Percentiles rank a stretch among this genome's conserved stretches.
These are phyloP conservation scores for Julus scandinavius DNA, from an alignment of 2,888 invertebrate species.

Conservation along the genomic window DNA sequence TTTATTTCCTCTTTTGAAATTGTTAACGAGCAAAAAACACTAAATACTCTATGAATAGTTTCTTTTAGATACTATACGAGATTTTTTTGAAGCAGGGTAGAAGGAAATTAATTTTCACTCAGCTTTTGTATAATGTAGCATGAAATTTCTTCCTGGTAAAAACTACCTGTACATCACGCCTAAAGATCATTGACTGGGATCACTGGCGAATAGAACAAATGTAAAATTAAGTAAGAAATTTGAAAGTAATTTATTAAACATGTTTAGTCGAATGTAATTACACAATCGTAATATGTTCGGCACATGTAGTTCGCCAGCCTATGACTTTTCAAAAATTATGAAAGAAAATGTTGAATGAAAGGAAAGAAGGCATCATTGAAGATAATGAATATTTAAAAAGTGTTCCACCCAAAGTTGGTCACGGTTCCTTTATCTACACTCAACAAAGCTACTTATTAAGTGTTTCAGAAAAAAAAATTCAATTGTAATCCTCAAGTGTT, in stretches of 20 bases:
- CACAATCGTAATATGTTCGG: not conserved
- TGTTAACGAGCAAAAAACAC: conserved; percentile 11
- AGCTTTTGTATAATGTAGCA: not conserved
- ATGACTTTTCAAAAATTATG: not conserved
- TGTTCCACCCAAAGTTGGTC: not conserved
- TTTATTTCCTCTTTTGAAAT: not conserved
- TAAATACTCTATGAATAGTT: not conserved
- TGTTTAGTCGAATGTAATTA: not conserved
- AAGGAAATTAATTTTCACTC: not conserved
- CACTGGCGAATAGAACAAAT: not conserved
- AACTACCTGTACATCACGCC: not conserved
- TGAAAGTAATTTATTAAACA: not conserved
- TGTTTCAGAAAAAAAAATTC: not conserved
- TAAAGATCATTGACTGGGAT: conserved; percentile 2
- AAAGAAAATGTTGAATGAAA: not conserved
- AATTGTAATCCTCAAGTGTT: not conserved
- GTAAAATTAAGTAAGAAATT: not conserved
- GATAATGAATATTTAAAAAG: not conserved
- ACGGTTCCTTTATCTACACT: not conserved
- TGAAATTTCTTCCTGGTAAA: not conserved
- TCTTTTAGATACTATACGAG: not conserved
- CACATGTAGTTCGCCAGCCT: not conserved
- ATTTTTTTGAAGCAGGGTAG: not conserved
- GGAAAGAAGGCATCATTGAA: not conserved
- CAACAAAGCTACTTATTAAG: not conserved